These are phyloP conservation scores for Julus scanicus DNA, from an alignment of 2,888 invertebrate species.

Conservation along the genomic window DNA sequence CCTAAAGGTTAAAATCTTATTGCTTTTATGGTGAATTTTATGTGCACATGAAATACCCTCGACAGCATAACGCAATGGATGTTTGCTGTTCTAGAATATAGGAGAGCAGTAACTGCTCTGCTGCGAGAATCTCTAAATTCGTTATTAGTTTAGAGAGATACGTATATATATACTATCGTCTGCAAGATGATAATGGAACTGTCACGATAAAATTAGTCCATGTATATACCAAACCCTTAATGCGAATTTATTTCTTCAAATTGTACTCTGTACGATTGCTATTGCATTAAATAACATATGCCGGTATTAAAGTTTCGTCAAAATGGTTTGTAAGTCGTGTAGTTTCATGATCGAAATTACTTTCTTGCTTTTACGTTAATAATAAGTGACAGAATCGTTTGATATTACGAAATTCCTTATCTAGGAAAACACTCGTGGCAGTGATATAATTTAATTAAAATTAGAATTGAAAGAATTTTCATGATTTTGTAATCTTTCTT, in stretches of 20 bases:
- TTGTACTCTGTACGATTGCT: neutral
- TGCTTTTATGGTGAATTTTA: neutral
- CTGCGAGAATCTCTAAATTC: neutral
- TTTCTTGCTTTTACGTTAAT: too few species aligned
- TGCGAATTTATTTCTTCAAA: neutral
- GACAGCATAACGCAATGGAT: neutral
- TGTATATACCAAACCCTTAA: neutral
- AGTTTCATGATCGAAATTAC: too few species aligned
- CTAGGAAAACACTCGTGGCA: too few species aligned
- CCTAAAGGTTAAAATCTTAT: too few species aligned
- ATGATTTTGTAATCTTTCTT: too few species aligned
- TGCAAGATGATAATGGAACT: neutral
- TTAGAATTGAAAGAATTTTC: too few species aligned
- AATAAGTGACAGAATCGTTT: too few species aligned
- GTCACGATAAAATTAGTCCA: neutral
- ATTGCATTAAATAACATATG: neutral
- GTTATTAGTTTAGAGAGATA: neutral
- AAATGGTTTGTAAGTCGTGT: neutral
- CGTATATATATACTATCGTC: neutral
- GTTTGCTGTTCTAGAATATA: neutral
- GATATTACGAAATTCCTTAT: too few species aligned
- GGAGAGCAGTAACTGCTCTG: neutral
- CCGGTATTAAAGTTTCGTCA: neutral
- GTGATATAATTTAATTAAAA: too few species aligned
- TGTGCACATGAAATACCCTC: neutral